A percentile compares a stretch with the other conserved stretches of the same genome.
Conservation (phyloP, 2,113 vertebrate genomes). For the Narcine bancroftii region DNA sequence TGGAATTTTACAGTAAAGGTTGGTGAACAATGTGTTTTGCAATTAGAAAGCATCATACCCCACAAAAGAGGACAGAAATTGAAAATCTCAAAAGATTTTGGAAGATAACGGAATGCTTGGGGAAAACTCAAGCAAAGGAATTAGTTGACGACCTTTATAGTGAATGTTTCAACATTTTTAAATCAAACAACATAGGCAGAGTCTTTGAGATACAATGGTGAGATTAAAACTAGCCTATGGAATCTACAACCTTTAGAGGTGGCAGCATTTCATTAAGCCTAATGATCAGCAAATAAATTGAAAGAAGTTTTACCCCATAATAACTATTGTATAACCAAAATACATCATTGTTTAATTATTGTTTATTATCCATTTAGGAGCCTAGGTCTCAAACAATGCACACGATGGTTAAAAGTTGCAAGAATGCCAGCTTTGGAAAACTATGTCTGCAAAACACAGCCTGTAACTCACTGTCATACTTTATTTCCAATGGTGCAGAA, state of each 20-base stretch:
- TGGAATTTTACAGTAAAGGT: too few relatives aligned
- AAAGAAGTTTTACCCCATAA: slow-evolving; percentile 12
- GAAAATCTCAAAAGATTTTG: background rate
- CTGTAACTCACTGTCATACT: slow-evolving; percentile 9
- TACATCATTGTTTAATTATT: background rate
- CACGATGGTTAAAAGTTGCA: too few relatives aligned
- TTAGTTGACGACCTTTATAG: background rate
- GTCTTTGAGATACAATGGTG: background rate
- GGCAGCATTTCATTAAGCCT: background rate
- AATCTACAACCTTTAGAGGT: background rate
- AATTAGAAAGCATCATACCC: too few relatives aligned
- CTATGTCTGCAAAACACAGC: background rate
- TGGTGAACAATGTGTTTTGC: too few relatives aligned
- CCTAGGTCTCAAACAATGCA: background rate
- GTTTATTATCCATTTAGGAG: slow-evolving; percentile 16
- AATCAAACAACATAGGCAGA: background rate
- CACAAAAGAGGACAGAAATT: too few relatives aligned
- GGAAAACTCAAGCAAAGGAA: background rate
- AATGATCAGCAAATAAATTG: background rate
- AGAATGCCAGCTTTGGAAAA: background rate
- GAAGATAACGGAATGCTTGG: background rate
- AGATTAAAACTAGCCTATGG: background rate
- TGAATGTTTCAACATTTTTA: background rate
- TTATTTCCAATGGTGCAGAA: slow-evolving; percentile 39
- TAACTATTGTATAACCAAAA: background rate